A percentile compares a stretch with the other conserved stretches of the same genome.
Conservation (phyloP, 2,888 invertebrate species). For the Pollenia angustigena region DNA sequence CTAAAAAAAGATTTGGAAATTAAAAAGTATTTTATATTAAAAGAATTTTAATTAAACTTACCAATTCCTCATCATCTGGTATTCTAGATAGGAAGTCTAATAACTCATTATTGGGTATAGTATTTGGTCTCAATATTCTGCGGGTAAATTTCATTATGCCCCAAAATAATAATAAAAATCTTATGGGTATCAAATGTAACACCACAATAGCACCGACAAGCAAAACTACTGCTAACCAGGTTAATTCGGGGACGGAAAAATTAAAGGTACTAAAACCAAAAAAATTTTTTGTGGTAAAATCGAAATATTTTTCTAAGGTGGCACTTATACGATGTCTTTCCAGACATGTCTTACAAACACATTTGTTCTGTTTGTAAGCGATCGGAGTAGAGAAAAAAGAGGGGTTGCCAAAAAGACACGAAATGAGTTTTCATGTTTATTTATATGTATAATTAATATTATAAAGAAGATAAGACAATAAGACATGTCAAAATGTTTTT, state of each 20-base stretch:
- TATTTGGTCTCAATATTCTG: constrained; percentile 95
- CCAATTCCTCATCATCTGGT: constrained; percentile 96
- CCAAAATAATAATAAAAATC: constrained; percentile 96
- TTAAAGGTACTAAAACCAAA: constrained; percentile 92
- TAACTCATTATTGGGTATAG: constrained; percentile 98
- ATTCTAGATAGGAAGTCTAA: constrained; percentile 97
- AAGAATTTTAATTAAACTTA: constrained; percentile 84
- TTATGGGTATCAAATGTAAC: constrained; percentile 94
- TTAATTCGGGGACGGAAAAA: constrained; percentile 98
- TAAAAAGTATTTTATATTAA: no score
- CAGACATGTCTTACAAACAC: no score
- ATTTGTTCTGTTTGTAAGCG: no score
- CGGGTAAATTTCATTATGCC: constrained; percentile 98
- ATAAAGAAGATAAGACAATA: no score
- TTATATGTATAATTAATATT: no score
- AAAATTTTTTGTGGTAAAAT: constrained; percentile 4
- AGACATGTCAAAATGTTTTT: no score
- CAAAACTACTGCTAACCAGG: constrained; percentile 94
- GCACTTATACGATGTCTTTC: no score
- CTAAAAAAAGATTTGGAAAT: constrained; percentile 73
- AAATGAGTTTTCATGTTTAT: no score
- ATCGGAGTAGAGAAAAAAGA: no score
- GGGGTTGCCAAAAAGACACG: no score
- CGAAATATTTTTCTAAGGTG: background rate
- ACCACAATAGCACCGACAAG: constrained; percentile 90